A percentile compares a stretch with the other conserved stretches of the same genome.
phyloP scores from a whole-genome alignment of 2,888 invertebrate genomes.

The Mimumesa dahlbomi region DNA sequence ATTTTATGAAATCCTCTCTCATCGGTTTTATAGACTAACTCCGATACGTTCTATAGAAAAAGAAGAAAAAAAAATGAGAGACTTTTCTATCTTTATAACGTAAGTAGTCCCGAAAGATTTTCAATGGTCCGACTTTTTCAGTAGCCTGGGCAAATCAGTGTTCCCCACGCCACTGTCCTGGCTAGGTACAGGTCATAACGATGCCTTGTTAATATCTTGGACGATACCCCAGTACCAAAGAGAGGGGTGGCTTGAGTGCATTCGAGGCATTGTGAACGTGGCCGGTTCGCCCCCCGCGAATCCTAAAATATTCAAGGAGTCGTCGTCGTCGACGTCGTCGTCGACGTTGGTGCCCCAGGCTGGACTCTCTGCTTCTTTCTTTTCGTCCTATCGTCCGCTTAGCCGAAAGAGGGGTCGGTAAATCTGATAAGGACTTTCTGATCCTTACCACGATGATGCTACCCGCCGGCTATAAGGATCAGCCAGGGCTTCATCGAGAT shows the following conservation, averaged over 20 bases:
- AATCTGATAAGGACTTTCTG: slow-evolving; percentile 80
- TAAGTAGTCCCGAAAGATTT: slow-evolving; percentile 64
- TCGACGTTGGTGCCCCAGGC: slow-evolving; percentile 46
- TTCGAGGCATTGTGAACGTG: slow-evolving; percentile 68
- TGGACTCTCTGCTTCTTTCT: slow-evolving; percentile 19
- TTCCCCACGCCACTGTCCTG: slow-evolving; percentile 21
- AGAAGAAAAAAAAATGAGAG: slow-evolving; percentile 26
- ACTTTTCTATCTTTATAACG: slow-evolving; percentile 49
- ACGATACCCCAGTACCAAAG: slow-evolving; percentile 59
- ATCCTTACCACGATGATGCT: slow-evolving; percentile 71
- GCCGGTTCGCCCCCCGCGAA: slow-evolving; percentile 69
- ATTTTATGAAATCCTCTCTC: slow-evolving; percentile 45
- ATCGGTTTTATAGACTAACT: slow-evolving; percentile 1
- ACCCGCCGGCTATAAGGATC: slow-evolving; percentile 59
- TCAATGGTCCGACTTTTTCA: slow-evolving; percentile 58
- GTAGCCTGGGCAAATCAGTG: slow-evolving; percentile 59
- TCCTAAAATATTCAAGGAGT: slow-evolving; percentile 79
- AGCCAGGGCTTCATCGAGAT: slow-evolving; percentile 17
- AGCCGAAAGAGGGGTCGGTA: slow-evolving; percentile 72
- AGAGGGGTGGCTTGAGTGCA: slow-evolving; percentile 70
- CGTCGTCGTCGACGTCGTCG: slow-evolving; percentile 60
- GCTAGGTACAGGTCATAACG: slow-evolving; percentile 72
- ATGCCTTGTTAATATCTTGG: slow-evolving; percentile 78
- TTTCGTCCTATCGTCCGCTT: slow-evolving; percentile 48
- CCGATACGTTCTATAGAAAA: slow-evolving; percentile 27